Base-by-base conservation (phyloP, 2,113 vertebrate species). In the Muscicapa adusta region DNA sequence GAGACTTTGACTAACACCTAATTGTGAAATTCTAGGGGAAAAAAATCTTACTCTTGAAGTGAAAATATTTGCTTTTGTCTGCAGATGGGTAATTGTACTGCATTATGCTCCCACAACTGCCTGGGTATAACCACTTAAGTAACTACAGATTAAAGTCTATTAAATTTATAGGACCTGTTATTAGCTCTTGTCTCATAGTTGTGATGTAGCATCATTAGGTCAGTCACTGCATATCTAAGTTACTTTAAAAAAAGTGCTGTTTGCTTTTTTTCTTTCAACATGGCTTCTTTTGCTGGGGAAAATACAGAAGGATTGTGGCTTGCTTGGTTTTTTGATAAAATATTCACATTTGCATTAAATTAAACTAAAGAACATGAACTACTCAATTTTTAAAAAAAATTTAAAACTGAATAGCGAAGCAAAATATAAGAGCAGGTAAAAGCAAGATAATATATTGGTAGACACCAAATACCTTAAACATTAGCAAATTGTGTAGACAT, bases 331-430 rank as follows among this genome's bases (percentile, higher is more conserved):
- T 79, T 40, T 2, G n/a, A 65, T 12, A 60, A 58, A 48, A 33
- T 8, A 53, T 62, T 54, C 9, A 43, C 74, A 28, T 20, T 36
- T 86, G 5, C 3, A 63, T 36, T 71, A 53, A 48, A 78, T 31
- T 76, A n/a, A 63, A 25, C 3, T 33, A 57, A 38, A 67, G 2
- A 60, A 47, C 6, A 22, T 18, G 1, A 10, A 42, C 3, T 2
- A 24, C 5, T 58, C 12, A 13, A 3, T 9, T 18, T 61, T 47
- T 34, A 18, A 18, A 7, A 0, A 8, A 61, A n/a, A 29, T 3
- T 0, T 16, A 29, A 50, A 62, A 51, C 4, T 65, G 7, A 79
- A 24, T 2, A 42, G 8, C 53, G 14, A 54, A 40, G 4, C 8
- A 63, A 85, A 63, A 60, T 17, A 10, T 8, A 48, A 50, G 6